A percentile compares a stretch with the other conserved stretches of the same genome.
These are phyloP conservation scores for Ridgeia piscesae DNA, from an alignment of 1,140 invertebrate genomes.

Conservation along the genomic window DNA sequence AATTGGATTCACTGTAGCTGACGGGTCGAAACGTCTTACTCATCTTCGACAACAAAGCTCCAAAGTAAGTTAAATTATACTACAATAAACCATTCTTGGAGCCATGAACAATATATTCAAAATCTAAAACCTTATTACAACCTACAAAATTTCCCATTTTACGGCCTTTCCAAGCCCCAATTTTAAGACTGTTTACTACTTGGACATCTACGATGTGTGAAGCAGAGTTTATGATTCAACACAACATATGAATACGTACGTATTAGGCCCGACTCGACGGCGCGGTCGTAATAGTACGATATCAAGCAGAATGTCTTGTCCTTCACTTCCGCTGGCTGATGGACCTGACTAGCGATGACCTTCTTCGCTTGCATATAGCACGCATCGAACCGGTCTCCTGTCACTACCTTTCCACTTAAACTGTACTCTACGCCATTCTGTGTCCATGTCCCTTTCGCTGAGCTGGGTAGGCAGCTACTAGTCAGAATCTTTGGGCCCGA, in stretches of 20 bases:
- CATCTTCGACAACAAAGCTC: too few relatives aligned
- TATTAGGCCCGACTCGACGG: constrained; percentile 77
- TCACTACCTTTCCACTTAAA: not conserved
- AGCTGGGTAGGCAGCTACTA: constrained; percentile 8
- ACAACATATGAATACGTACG: constrained; percentile 50
- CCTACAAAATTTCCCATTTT: too few relatives aligned
- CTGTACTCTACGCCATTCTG: not conserved
- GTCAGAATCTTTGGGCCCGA: not conserved
- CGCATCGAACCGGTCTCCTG: not conserved
- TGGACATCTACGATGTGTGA: not conserved
- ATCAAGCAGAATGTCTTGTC: constrained; percentile 74
- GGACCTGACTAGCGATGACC: constrained; percentile 27
- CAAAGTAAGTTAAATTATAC: too few relatives aligned
- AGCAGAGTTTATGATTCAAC: not conserved
- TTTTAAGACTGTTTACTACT: too few relatives aligned
- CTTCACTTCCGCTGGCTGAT: constrained; percentile 54
- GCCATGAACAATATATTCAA: too few relatives aligned
- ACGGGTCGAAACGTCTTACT: too few relatives aligned
- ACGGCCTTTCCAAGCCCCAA: too few relatives aligned
- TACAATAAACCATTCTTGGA: too few relatives aligned
- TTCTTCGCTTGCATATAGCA: constrained; percentile 12
- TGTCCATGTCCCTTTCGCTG: constrained; percentile 10
- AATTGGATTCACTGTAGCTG: too few relatives aligned
- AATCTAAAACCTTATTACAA: too few relatives aligned
- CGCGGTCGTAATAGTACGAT: constrained; percentile 92